Evolutionary conservation across 1,140 invertebrate species (phyloP).

Genomic region (Camponotus floridanus): DNA sequence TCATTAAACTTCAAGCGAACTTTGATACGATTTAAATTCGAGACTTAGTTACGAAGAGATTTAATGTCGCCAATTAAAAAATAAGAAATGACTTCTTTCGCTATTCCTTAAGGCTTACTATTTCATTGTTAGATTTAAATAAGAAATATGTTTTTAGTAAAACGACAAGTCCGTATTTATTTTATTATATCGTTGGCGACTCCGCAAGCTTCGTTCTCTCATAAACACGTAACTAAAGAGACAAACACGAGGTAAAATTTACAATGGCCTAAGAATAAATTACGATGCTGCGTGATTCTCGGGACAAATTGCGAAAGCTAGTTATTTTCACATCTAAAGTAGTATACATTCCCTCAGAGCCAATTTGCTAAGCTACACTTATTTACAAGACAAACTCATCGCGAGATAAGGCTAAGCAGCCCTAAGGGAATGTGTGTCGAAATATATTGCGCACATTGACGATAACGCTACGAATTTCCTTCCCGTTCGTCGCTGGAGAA

Average conservation of each 20-base stretch:
- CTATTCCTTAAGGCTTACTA: neutral
- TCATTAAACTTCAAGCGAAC: neutral
- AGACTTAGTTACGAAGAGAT: neutral
- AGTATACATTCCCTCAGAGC: conserved; percentile 7
- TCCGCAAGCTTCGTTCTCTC: neutral
- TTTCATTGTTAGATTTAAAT: neutral
- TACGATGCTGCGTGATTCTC: neutral
- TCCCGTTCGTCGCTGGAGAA: conserved; percentile 31
- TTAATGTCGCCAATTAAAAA: conserved; percentile 1
- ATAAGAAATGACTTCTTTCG: neutral
- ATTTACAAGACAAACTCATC: conserved; percentile 53
- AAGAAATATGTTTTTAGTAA: neutral
- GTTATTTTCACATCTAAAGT: conserved; percentile 29
- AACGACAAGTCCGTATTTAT: neutral
- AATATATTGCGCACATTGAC: conserved; percentile 66
- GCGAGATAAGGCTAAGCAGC: conserved; percentile 59
- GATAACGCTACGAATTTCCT: conserved; percentile 67
- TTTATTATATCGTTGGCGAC: neutral
- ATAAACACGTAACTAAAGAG: conserved; percentile 21
- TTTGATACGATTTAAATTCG: neutral
- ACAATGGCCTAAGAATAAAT: conserved; percentile 42
- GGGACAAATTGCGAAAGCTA: conserved; percentile 20
- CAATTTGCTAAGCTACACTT: conserved; percentile 51
- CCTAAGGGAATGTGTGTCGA: conserved; percentile 63
- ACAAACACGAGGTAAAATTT: conserved; percentile 27